Conservation (phyloP, 2,888 invertebrate species). For the Brassicogethes aeneus region DNA sequence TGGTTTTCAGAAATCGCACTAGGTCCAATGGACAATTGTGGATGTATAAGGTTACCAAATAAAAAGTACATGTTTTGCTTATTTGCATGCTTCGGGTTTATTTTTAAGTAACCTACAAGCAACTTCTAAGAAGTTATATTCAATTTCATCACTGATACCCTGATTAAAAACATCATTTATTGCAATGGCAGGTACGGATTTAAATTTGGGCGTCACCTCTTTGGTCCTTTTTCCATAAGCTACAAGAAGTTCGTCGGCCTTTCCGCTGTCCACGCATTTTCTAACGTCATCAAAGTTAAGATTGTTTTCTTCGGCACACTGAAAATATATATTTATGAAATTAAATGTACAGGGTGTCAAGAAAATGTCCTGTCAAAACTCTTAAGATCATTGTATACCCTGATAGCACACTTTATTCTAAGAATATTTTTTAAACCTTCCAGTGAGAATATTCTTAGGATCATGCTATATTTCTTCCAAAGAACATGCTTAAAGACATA, state of each 20-base stretch:
- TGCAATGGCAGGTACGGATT: constrained; percentile 38
- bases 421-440: too few relatives aligned
- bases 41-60: too few relatives aligned
- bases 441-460: too few relatives aligned
- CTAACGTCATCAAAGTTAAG: constrained; percentile 25
- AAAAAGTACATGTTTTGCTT: too few relatives aligned
- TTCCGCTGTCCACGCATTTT: constrained; percentile 26
- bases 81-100: constrained; percentile 5
- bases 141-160: constrained; percentile 8
- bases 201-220: constrained; percentile 27
- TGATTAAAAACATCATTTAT: constrained; percentile 30
- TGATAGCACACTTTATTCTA: too few relatives aligned
- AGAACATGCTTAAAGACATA: too few relatives aligned
- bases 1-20: too few relatives aligned
- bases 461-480: too few relatives aligned
- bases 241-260: constrained; percentile 35
- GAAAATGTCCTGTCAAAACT: background rate
- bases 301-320: constrained; percentile 35
- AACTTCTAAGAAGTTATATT: constrained; percentile 12
- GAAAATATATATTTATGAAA: constrained; percentile 14
- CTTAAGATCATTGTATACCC: too few relatives aligned
- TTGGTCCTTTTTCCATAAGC: constrained; percentile 35
- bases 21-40: too few relatives aligned
- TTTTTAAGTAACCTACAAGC: constrained; percentile 9
- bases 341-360: background rate